These are phyloP conservation scores for Taphrorychus bicolor DNA, from an alignment of 2,888 invertebrate species.

Conservation along the genomic window DNA sequence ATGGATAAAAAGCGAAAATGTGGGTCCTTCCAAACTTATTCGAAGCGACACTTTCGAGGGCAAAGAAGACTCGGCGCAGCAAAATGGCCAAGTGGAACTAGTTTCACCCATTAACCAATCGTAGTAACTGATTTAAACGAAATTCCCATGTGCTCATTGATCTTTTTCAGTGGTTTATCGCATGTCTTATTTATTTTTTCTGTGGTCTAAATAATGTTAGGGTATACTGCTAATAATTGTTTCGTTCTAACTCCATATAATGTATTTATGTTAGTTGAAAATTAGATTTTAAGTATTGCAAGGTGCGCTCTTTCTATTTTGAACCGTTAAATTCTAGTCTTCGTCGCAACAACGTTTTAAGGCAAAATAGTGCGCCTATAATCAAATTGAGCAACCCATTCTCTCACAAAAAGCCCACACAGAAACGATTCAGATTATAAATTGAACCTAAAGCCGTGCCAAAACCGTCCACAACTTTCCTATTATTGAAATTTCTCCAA, in stretches of 20 bases:
- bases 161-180: too few species aligned
- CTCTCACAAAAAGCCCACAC: background rate
- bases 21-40: conserved; percentile 60
- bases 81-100: too few species aligned
- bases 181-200: too few species aligned
- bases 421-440: background rate
- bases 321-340: background rate
- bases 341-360: background rate
- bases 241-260: too few species aligned
- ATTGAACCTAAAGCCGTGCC: background rate
- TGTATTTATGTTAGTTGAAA: background rate
- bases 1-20: conserved; percentile 51
- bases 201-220: too few species aligned
- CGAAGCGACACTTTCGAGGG: conserved; percentile 68
- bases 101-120: background rate
- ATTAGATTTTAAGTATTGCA: background rate
- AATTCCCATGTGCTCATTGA: too few species aligned
- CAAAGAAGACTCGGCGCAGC: background rate
- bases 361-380: background rate
- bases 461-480: too few species aligned
- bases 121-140: too few species aligned
- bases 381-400: background rate
- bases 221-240: too few species aligned
- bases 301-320: background rate
- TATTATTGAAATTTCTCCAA: background rate